Conservation (phyloP, 2,797 vertebrate genomes). For the Xiphorhynchus erythropygius region DNA sequence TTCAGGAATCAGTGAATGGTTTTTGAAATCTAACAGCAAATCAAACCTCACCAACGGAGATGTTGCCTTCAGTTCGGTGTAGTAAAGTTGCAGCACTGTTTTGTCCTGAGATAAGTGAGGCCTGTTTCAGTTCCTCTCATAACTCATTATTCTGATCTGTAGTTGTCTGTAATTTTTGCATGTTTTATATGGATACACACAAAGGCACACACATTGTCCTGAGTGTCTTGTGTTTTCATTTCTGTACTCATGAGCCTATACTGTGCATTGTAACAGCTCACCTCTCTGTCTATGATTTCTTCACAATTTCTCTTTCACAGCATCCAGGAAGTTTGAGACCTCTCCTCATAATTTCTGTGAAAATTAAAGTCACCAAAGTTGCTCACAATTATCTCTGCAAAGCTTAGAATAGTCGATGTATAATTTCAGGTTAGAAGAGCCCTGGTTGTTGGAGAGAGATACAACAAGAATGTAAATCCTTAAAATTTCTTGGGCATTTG, state of each 20-base stretch:
- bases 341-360: not conserved
- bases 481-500: not conserved
- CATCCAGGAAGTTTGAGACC: not conserved
- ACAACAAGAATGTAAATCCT: not conserved
- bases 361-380: not conserved
- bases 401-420: not conserved
- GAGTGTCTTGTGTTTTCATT: not conserved
- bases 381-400: not conserved
- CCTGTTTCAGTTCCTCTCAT: not conserved
- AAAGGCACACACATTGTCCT: not conserved
- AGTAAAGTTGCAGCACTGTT: not conserved
- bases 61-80: not conserved
- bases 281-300: not conserved
- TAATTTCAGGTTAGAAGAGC: not conserved
- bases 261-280: fast-evolving
- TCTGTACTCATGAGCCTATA: not conserved
- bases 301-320: not conserved
- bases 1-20: not conserved
- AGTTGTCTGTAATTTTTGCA: not conserved
- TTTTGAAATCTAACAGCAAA: not conserved
- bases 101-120: not conserved
- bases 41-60: not conserved
- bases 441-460: not conserved
- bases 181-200: not conserved
- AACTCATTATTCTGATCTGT: not conserved